Percentiles rank a stretch among this genome's conserved stretches.
Evolutionary conservation across 1,140 invertebrate species (phyloP).

Genomic region (Choristoneura fumiferana): DNA sequence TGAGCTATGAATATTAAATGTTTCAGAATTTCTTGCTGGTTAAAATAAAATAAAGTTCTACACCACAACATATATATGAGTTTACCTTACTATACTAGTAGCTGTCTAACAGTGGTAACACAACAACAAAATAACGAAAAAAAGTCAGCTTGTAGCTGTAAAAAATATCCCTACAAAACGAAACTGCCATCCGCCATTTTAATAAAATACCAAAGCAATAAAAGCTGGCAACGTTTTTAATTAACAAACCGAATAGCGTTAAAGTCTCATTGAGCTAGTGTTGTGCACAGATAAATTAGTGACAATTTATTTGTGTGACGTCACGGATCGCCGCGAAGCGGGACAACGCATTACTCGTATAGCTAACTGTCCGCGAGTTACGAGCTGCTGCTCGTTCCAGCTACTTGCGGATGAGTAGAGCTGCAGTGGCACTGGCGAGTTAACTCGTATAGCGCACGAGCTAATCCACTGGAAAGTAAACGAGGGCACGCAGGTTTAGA

Average conservation of each 20-base stretch:
- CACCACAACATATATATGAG: too few relatives aligned
- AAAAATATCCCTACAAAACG: too few relatives aligned
- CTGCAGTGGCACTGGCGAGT: background rate
- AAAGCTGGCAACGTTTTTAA: constrained; percentile 30
- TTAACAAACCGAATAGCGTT: constrained; percentile 36
- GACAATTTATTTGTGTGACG: constrained; percentile 63
- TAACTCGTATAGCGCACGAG: background rate
- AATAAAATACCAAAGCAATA: constrained; percentile 12
- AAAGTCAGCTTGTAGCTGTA: too few relatives aligned
- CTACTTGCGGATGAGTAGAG: constrained; percentile 4
- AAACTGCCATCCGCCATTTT: too few relatives aligned
- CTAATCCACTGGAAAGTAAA: too few relatives aligned
- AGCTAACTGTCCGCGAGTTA: constrained; percentile 47
- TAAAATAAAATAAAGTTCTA: too few relatives aligned
- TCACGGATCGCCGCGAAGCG: constrained; percentile 52
- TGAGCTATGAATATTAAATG: too few relatives aligned
- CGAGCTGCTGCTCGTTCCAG: constrained; percentile 36
- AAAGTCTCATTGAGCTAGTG: constrained; percentile 34
- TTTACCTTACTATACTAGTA: too few relatives aligned
- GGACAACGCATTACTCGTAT: constrained; percentile 56
- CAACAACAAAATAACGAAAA: too few relatives aligned
- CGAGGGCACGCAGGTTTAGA: too few relatives aligned
- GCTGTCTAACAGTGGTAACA: too few relatives aligned
- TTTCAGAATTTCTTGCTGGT: too few relatives aligned
- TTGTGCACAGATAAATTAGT: constrained; percentile 51